Conservation (phyloP, 2,113 vertebrate genomes). For the Castor canadensis region DNA sequence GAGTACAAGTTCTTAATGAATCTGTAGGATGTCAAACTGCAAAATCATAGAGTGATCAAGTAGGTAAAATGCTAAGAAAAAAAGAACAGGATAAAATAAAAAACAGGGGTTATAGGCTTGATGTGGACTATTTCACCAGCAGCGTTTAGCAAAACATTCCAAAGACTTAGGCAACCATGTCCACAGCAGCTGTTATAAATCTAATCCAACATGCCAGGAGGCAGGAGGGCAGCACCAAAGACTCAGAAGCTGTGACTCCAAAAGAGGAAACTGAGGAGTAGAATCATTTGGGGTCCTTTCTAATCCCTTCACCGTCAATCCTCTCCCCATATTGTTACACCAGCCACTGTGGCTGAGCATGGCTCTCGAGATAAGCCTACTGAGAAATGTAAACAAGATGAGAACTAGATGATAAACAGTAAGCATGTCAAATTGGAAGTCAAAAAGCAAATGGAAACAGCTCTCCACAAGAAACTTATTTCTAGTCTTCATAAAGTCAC, state of each 20-base stretch:
- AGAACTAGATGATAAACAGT: not conserved
- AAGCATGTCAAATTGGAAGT: not conserved
- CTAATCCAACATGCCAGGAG: not conserved
- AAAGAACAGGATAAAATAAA: not conserved
- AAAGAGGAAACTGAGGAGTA: not conserved
- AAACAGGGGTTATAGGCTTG: not conserved
- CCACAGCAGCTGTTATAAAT: constrained; percentile 57
- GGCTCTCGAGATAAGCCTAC: not conserved
- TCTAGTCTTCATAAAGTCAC: not conserved
- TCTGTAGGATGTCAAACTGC: constrained; percentile 29
- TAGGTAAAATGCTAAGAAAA: constrained; percentile 21
- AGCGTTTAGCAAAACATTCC: constrained; percentile 62
- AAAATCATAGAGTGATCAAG: constrained; percentile 48
- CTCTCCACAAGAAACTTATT: not conserved
- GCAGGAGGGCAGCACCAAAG: not conserved
- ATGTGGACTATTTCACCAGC: constrained; percentile 15
- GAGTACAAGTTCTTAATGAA: constrained; percentile 55
- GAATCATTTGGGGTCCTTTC: not conserved
- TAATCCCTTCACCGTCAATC: rapidly evolving
- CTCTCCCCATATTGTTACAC: not conserved
- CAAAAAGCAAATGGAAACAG: not conserved
- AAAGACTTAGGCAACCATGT: constrained; percentile 51
- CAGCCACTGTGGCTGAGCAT: not conserved
- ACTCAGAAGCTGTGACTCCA: not conserved
- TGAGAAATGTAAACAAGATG: not conserved